Percentiles rank a stretch among this genome's conserved stretches.
These are phyloP conservation scores for Alviniconcha strummeri DNA, from an alignment of 2,888 invertebrate genomes.

Conservation along the genomic window DNA sequence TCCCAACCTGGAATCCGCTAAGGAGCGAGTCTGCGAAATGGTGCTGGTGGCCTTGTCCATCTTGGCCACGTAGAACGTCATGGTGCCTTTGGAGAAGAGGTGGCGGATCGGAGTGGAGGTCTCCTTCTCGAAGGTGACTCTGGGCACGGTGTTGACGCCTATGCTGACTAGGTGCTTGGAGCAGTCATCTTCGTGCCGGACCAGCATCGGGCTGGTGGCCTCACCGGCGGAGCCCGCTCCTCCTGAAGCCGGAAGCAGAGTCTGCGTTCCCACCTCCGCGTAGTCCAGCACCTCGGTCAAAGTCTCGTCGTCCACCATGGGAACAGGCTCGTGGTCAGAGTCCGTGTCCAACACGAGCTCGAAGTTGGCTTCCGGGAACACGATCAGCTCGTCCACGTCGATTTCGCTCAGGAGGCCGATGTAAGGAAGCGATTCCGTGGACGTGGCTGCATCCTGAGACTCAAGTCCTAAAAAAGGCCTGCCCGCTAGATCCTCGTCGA, in stretches of 20 bases:
- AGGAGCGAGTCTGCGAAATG: constrained; percentile 37
- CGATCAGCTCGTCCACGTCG: constrained; percentile 64
- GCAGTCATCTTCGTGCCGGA: constrained; percentile 13
- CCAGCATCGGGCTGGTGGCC: background rate
- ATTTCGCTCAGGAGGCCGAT: constrained; percentile 64
- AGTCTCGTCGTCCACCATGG: constrained; percentile 57
- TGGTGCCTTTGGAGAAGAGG: constrained; percentile 59
- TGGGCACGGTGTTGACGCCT: constrained; percentile 60
- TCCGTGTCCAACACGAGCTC: constrained; percentile 48
- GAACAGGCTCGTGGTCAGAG: constrained; percentile 44
- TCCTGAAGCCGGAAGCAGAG: constrained; percentile 8
- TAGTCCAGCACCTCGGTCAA: constrained; percentile 47
- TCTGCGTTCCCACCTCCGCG: constrained; percentile 58
- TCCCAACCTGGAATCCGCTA: background rate
- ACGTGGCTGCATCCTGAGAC: constrained; percentile 59
- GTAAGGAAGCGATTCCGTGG: constrained; percentile 65
- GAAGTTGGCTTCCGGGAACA: constrained; percentile 57
- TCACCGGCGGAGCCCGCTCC: background rate
- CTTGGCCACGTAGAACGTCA: constrained; percentile 60
- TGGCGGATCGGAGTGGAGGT: constrained; percentile 60
- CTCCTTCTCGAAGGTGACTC: constrained; percentile 63
- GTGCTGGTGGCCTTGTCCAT: constrained; percentile 63
- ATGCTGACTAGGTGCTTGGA: constrained; percentile 48
- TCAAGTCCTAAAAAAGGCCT: constrained; percentile 37
- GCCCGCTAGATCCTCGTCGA: constrained; percentile 38